These are phyloP conservation scores for Mirza zaza DNA, from an alignment of 2,113 vertebrate genomes.

Conservation along the genomic window DNA sequence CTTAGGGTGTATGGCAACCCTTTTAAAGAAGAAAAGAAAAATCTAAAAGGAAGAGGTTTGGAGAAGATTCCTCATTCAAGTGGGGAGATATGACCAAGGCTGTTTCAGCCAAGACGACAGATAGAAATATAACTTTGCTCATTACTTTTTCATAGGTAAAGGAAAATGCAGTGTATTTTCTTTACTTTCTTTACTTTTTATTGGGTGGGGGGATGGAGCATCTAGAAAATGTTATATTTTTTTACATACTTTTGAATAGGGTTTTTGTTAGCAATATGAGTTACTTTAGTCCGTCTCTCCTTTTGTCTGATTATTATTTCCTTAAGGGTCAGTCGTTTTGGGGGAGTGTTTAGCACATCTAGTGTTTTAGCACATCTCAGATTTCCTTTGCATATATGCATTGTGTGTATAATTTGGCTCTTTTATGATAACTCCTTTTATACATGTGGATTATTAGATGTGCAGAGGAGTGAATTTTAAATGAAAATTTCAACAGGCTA, in stretches of 20 bases:
- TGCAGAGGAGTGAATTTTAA: conserved; percentile 13
- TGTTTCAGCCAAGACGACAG: conserved; percentile 3
- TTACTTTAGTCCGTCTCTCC: neutral
- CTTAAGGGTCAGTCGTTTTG: neutral
- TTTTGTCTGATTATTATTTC: conserved; percentile 41
- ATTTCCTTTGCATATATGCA: neutral
- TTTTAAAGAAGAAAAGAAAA: conserved; percentile 50
- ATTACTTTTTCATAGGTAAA: neutral
- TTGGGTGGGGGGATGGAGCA: neutral
- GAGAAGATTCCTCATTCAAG: neutral
- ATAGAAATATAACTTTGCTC: neutral
- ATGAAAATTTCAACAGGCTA: neutral
- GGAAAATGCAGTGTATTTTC: neutral
- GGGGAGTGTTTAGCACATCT: neutral
- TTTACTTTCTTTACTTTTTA: neutral
- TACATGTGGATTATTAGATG: neutral
- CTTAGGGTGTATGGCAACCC: conserved; percentile 26
- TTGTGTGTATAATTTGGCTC: neutral
- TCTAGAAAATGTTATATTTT: conserved; percentile 17
- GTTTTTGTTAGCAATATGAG: neutral
- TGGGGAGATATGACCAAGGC: conserved; percentile 6
- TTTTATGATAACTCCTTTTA: conserved; percentile 4
- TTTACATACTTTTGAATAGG: neutral
- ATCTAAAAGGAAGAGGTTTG: neutral
- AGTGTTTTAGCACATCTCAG: neutral